Evolutionary conservation across 2,113 vertebrate species (phyloP).

Genomic region (Laterallus jamaicensis): DNA sequence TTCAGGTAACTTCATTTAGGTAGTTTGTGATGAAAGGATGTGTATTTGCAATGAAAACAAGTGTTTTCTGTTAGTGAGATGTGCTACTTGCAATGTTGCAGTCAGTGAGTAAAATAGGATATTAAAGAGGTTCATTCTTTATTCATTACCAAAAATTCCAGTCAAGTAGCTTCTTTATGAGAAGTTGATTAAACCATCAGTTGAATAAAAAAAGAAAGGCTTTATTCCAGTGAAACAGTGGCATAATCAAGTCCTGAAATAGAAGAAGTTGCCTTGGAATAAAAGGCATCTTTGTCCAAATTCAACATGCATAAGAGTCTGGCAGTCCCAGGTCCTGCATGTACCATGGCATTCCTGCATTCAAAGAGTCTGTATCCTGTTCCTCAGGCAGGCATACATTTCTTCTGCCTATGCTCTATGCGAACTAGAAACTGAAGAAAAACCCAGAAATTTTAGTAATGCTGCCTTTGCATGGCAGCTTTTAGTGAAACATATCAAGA

Average conservation of each 20-base stretch:
- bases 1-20: conserved; percentile 73
- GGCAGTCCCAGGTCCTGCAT: not conserved
- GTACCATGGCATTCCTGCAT: not conserved
- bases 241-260: not conserved
- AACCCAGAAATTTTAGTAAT: not conserved
- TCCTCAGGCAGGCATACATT: not conserved
- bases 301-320: not conserved
- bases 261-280: not conserved
- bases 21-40: not conserved
- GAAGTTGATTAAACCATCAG: not conserved
- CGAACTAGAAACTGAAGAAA: not conserved
- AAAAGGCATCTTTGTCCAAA: not conserved
- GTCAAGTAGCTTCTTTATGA: not conserved
- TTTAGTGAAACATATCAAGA: not conserved
- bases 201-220: not conserved
- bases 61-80: not conserved
- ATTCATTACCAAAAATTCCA: not conserved
- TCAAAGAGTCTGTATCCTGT: not conserved
- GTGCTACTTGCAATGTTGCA: not conserved
- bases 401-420: not conserved
- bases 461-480: not conserved
- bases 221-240: not conserved
- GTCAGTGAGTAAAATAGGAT: not conserved
- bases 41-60: not conserved
- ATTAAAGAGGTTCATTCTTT: not conserved